phyloP scores from a whole-genome alignment of 2,888 invertebrate genomes.

The Oegoconia quadripuncta region DNA sequence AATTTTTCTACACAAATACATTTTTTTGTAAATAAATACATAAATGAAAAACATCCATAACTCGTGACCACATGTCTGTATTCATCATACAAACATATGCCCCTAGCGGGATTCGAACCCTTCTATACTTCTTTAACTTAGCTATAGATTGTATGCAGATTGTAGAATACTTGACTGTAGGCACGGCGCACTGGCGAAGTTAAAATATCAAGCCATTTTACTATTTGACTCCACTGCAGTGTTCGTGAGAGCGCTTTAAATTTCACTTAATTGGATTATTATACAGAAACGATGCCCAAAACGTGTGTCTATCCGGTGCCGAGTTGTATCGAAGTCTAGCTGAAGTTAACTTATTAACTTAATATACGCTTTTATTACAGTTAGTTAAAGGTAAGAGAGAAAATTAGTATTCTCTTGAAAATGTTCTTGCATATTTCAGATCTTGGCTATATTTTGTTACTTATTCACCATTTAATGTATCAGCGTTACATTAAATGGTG shows the following conservation, averaged over 20 bases:
- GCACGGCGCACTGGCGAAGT: constrained; percentile 23
- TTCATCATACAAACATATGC: too few relatives aligned
- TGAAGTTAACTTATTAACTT: constrained; percentile 6
- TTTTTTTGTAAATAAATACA: too few relatives aligned
- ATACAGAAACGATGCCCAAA: constrained; percentile 37
- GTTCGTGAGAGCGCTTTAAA: constrained; percentile 41
- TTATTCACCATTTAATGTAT: too few relatives aligned
- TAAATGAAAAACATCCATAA: too few relatives aligned
- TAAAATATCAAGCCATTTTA: constrained; percentile 26
- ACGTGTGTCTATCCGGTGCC: constrained; percentile 25
- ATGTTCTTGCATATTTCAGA: constrained; percentile 6
- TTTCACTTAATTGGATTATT: constrained; percentile 58
- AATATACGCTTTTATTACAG: constrained; percentile 5
- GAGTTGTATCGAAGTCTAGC: constrained; percentile 10
- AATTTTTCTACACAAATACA: too few relatives aligned
- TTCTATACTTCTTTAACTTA: background rate
- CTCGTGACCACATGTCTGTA: too few relatives aligned
- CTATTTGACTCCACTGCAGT: constrained; percentile 35
- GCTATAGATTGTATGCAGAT: constrained; percentile 1
- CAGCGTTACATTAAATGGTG: too few relatives aligned
- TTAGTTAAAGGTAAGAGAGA: constrained; percentile 5
- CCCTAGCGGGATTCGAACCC: background rate
- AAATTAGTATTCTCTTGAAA: constrained; percentile 7
- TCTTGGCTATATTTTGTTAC: too few relatives aligned
- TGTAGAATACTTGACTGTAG: constrained; percentile 16